These are phyloP conservation scores for Pedionomus torquatus DNA, from an alignment of 2,113 vertebrate species.

Conservation along the genomic window DNA sequence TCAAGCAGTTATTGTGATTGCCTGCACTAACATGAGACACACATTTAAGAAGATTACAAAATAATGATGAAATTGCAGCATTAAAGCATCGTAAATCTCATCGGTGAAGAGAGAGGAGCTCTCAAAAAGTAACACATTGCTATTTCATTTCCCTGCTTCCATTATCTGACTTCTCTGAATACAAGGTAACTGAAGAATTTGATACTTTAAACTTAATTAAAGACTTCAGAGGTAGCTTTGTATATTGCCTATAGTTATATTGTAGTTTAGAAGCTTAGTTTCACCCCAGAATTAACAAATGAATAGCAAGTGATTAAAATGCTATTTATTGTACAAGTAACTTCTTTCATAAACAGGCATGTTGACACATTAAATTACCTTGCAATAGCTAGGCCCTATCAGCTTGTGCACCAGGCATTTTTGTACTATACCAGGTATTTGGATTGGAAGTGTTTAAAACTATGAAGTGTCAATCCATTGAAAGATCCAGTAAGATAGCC, in stretches of 20 bases:
- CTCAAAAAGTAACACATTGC: not conserved
- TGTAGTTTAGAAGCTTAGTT: not conserved
- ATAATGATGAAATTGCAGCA: conserved; percentile 64
- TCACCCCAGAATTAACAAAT: not conserved
- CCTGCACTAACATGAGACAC: conserved; percentile 51
- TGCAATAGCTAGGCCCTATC: not conserved
- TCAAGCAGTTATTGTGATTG: conserved; percentile 48
- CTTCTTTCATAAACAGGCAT: not conserved
- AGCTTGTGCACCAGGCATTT: not conserved
- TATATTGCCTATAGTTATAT: not conserved
- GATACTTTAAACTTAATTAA: not conserved
- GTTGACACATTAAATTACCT: not conserved
- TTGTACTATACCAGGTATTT: not conserved
- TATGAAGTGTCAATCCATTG: not conserved
- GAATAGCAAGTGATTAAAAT: not conserved
- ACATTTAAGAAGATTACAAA: conserved; percentile 67
- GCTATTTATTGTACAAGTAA: not conserved
- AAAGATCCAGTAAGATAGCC: not conserved
- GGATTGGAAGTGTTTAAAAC: not conserved
- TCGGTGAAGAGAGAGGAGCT: not conserved
- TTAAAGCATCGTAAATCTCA: conserved; percentile 43
- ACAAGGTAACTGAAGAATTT: not conserved
- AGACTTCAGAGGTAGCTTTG: not conserved
- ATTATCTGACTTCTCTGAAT: not conserved
- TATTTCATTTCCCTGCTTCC: not conserved